Evolutionary conservation across 2,113 vertebrate genomes (phyloP).

Genomic region (Numida meleagris): DNA sequence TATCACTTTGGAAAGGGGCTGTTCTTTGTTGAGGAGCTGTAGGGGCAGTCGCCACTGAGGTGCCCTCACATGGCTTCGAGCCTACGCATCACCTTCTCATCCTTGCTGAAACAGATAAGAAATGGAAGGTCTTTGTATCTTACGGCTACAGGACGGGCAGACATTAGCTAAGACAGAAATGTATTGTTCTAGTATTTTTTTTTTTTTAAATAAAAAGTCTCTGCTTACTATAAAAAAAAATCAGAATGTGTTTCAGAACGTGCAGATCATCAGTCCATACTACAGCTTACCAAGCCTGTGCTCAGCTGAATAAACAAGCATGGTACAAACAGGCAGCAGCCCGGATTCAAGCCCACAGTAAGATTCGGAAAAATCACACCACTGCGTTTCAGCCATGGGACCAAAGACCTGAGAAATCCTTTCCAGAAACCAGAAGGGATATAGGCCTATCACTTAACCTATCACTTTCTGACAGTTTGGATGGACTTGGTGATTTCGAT

Average conservation of each 20-base stretch:
- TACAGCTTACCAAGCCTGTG: background rate
- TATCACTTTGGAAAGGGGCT: background rate
- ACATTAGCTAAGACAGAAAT: background rate
- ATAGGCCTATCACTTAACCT: background rate
- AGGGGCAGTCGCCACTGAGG: background rate
- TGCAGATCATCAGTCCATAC: background rate
- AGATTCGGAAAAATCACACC: background rate
- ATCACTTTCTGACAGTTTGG: background rate
- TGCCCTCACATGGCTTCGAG: accelerated
- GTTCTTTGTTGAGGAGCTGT: background rate
- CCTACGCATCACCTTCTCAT: background rate
- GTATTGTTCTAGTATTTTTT: background rate
- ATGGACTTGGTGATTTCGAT: background rate
- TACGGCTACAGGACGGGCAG: background rate
- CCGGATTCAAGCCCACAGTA: background rate
- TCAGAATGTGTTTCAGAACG: background rate
- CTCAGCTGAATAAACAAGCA: background rate
- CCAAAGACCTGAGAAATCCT: background rate
- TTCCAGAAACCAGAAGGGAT: background rate
- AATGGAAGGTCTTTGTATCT: background rate
- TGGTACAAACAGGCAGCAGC: background rate
- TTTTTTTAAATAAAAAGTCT: background rate
- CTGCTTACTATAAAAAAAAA: background rate
- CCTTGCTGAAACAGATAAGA: background rate
- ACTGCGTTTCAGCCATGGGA: background rate